Percentiles rank a stretch among this genome's conserved stretches.
These are phyloP conservation scores for Tetrax tetrax DNA, from an alignment of 2,113 vertebrate genomes.

Conservation along the genomic window DNA sequence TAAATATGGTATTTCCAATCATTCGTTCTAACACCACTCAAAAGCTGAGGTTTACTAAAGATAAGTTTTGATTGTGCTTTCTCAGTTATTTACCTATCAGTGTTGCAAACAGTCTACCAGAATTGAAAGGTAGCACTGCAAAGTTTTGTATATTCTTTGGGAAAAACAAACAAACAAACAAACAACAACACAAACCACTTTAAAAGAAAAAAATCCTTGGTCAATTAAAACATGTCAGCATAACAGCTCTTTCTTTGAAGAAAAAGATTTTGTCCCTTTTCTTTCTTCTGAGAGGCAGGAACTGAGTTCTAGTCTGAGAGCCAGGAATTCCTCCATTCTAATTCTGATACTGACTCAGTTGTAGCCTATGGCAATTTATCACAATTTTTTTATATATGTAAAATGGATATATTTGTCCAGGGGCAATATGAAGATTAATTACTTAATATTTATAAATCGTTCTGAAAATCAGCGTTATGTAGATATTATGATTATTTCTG, in stretches of 20 bases:
- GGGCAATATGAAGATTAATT: slow-evolving; percentile 30
- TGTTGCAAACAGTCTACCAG: neutral
- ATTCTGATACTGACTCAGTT: neutral
- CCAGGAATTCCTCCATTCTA: neutral
- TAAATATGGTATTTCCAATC: neutral
- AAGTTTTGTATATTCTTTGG: neutral
- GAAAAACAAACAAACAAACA: neutral
- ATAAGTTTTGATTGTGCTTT: neutral
- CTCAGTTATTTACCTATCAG: neutral
- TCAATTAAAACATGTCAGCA: neutral
- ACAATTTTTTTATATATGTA: neutral
- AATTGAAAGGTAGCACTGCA: neutral
- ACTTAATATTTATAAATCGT: neutral
- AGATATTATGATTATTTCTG: slow-evolving; percentile 15
- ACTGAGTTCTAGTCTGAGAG: neutral
- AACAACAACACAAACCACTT: neutral
- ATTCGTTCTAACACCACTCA: neutral
- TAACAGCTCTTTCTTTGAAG: neutral
- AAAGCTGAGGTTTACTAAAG: neutral
- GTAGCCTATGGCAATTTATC: slow-evolving; percentile 25
- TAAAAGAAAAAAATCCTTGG: neutral
- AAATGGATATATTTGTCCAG: slow-evolving; percentile 9
- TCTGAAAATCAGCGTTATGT: slow-evolving; percentile 12
- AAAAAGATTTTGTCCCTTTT: neutral
- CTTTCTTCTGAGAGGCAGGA: neutral